Conservation (phyloP, 2,113 vertebrate genomes). For the Numenius arquata region DNA sequence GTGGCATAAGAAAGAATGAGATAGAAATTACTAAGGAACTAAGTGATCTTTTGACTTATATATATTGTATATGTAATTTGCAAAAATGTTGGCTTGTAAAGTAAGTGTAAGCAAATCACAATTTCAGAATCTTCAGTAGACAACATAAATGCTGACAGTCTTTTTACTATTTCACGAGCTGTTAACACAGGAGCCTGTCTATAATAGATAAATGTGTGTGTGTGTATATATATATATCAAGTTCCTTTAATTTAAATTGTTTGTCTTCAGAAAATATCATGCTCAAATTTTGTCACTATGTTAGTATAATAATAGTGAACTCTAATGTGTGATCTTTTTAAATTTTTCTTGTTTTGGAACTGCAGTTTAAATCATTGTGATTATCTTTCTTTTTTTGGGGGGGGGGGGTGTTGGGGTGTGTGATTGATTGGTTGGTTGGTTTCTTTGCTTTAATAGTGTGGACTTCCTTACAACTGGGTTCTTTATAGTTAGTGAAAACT, state of each 20-base stretch:
- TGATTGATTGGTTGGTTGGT: no score
- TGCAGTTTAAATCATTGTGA: not conserved
- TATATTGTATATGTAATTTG: not conserved
- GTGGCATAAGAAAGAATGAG: not conserved
- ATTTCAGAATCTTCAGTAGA: not conserved
- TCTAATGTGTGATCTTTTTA: not conserved
- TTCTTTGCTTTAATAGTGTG: not conserved
- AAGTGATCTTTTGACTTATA: accelerated
- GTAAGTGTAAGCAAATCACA: accelerated
- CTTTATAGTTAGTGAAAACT: not conserved
- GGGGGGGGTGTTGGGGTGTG: not conserved
- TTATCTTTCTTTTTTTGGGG: not conserved
- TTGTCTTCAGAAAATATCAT: not conserved
- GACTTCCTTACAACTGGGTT: not conserved
- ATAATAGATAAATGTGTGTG: not conserved
- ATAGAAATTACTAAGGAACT: not conserved
- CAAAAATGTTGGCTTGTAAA: not conserved
- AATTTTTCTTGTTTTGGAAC: not conserved
- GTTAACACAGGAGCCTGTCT: not conserved
- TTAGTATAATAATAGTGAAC: not conserved
- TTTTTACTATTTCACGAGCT: not conserved
- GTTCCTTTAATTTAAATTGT: not conserved
- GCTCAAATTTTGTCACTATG: not conserved
- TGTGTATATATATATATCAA: not conserved
- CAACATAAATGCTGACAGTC: not conserved